Base-by-base conservation (phyloP, 2,888 invertebrate species). In the Smittia aterrima region DNA sequence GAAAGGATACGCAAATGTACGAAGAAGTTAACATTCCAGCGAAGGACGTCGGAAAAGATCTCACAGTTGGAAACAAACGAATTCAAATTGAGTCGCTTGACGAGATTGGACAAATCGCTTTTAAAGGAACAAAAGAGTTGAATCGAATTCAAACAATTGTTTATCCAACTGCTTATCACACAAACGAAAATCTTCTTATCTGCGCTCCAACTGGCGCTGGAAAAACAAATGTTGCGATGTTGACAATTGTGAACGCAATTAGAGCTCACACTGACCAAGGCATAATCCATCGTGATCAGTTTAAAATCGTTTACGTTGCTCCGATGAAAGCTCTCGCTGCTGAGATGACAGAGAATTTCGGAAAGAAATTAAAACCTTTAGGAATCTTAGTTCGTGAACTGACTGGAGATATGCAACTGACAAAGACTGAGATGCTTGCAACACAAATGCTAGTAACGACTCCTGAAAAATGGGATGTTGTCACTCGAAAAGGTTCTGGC, bases 401-500 rank as follows among this genome's bases (percentile, higher is more conserved):
- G 77, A 99, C 99, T 0, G 99, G 99, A 16, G 99, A 99, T 81
- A 99, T 98, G 94, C 96, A 97, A 78, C 84, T 99, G 18, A 95
- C 96, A 0, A 96, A 96, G 82, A 86, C 89, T 2, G 98, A 99
- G 83, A 95, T 99, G 75, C 88, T 91, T 64, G 91, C 95, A 79
- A 99, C 99, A 0, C 98, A 98, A 84, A 96, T 99, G 91, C 87
- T 99, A 66, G 95, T 99, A 1, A 96, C 98, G 1, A 99, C 99
- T 0, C 99, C 99, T 0, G 99, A 99, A 83, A 99, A 99, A 80
- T 99, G 99, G 98, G 99, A 99, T 82, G 97, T 99, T 4, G 96
- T 99, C 1, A 98, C 98, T 0, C 87, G 99, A 77, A 99, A 99
- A 82, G 92, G 93, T 16, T 90, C 92, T 25, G 90, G 95, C 6